Conservation (phyloP, 53 echinoderm and acorn worm species). For the Mesocentrotus franciscanus region DNA sequence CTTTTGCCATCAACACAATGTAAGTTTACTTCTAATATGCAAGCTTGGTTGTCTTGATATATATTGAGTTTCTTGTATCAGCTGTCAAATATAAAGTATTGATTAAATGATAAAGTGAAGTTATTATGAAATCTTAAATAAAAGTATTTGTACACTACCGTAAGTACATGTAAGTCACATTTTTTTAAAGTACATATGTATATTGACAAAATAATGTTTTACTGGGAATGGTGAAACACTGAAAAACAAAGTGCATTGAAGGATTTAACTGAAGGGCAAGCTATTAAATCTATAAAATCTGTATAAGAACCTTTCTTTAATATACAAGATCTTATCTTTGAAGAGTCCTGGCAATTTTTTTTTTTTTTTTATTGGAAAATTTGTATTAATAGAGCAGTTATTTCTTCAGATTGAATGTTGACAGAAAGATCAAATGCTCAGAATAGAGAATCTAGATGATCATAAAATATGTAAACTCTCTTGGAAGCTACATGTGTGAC, state of each 20-base stretch:
- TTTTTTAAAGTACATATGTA: not conserved
- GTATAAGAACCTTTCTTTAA: not conserved
- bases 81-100: too few relatives aligned
- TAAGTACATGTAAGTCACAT: not conserved
- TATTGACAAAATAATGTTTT: not conserved
- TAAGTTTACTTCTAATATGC: slow-evolving; percentile 70
- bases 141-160: not conserved
- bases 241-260: not conserved
- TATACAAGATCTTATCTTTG: too few relatives aligned
- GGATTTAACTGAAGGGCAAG: not conserved
- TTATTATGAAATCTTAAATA: too few relatives aligned
- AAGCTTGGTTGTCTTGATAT: not conserved
- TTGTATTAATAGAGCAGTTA: not conserved
- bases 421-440: not conserved
- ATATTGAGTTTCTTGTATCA: too few relatives aligned
- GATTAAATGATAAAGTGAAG: not conserved
- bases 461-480: too few relatives aligned
- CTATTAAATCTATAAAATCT: not conserved
- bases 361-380: not conserved
- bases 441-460: not conserved
- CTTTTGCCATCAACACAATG: slow-evolving; percentile 99
- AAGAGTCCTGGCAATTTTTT: too few relatives aligned
- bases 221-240: not conserved
- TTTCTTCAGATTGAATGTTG: not conserved
- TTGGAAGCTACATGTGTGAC: too few relatives aligned